Evolutionary conservation across 92 coral and sea anemone genomes (phyloP), one percentile per base, ranked within the genome.

Genomic region (Ricordea florida): DNA sequence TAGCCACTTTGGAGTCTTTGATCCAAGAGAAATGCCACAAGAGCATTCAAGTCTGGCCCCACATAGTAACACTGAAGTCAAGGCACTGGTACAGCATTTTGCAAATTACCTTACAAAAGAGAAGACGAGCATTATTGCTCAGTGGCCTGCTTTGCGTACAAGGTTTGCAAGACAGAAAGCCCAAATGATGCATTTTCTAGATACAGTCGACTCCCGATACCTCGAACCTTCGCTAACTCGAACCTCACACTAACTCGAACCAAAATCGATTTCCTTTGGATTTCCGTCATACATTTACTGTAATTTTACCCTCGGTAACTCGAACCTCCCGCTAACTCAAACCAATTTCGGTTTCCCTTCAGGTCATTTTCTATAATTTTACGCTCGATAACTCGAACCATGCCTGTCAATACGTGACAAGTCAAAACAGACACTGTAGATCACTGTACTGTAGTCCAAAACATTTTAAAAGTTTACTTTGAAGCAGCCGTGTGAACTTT

Each of bases 21-120:
- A 73, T 45, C 80, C 69, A 0, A 59, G 67, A 46, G 69, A 42
- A 32, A 43, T 44, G 69, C 80, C 80, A 26, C 69, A 58, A 59
- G 49, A 44, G 53, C 35, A 32, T 25, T 10, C 69, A 43, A 8
- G 21, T 32, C 70, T 73, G 33, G 69, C 69, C 6, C 10, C 59
- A 42, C 23, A 58, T 73, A 59, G 80, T 3, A 42, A 56, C 31
- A 30, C 3, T 37, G 80, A 72, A 57, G 69, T 72, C 44, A 42
- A 34, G 67, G 28, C 70, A 24, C 48, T 73, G 10, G 69, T 73
- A 1, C 43, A 73, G 43, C 67, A 73, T 46, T 73, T 73, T 27
- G 7, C 5, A 18, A 26, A 16, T 8, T 59, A 38, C n/a, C 67
- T 73, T 46, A 59, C 41, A 38, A 69, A 58, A 5, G 68, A 72